These are phyloP conservation scores for Pandemis corylana DNA, from an alignment of 2,888 invertebrate genomes.

Conservation along the genomic window DNA sequence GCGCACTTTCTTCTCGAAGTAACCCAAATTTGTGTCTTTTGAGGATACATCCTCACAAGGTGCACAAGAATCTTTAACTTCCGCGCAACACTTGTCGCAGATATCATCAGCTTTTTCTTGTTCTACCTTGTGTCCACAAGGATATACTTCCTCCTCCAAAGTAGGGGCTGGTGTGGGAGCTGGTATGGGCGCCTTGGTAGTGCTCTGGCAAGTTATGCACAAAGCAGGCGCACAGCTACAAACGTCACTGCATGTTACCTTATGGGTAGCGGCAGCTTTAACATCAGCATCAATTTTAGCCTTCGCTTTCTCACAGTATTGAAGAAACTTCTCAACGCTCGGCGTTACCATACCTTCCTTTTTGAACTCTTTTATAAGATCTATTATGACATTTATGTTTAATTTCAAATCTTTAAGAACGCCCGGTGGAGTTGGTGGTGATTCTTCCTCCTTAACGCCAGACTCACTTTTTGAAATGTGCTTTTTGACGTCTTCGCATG, in stretches of 20 bases:
- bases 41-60: background rate
- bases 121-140: background rate
- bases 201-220: background rate
- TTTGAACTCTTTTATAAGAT: background rate
- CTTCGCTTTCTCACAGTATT: slow-evolving; percentile 27
- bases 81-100: background rate
- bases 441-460: background rate
- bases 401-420: background rate
- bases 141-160: background rate
- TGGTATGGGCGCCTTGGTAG: background rate
- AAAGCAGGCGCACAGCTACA: background rate
- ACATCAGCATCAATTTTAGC: slow-evolving; percentile 32
- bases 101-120: background rate
- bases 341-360: background rate
- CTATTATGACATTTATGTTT: slow-evolving; percentile 1
- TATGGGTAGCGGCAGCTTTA: background rate
- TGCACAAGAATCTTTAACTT: background rate
- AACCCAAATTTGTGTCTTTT: slow-evolving; percentile 44
- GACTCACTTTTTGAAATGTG: background rate
- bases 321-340: slow-evolving; percentile 8
- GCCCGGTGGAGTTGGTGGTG: background rate
- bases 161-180: background rate
- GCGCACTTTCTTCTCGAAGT: slow-evolving; percentile 55
- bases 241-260: background rate
- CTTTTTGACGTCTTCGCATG: slow-evolving; percentile 53